phyloP scores from a whole-genome alignment of 2,888 invertebrate genomes.

The Seira sanloemensis region DNA sequence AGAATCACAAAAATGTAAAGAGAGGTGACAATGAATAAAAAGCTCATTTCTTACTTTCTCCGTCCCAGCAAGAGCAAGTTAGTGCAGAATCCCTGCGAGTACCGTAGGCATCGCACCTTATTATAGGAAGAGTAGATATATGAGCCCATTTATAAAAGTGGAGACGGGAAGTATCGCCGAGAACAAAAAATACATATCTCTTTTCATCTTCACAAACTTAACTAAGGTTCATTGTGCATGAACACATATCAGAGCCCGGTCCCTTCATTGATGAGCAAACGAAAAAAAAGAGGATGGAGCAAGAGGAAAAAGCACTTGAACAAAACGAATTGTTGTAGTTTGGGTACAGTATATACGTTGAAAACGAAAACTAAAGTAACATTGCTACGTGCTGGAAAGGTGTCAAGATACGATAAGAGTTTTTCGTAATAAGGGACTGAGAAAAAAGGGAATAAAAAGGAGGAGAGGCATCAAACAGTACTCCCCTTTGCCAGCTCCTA shows the following conservation, averaged over 20 bases:
- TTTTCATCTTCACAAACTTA: neutral
- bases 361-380: conserved; percentile 12
- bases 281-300: neutral
- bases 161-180: neutral
- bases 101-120: neutral
- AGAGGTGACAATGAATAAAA: neutral
- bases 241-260: neutral
- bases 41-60: neutral
- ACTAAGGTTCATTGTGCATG: neutral
- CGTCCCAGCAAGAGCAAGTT: neutral
- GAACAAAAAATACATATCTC: neutral
- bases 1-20: neutral
- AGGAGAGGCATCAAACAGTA: conserved; percentile 26
- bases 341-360: no score
- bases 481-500: conserved; percentile 14
- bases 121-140: neutral
- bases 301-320: neutral
- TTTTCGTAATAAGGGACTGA: conserved; percentile 25
- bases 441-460: neutral
- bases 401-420: conserved; percentile 64
- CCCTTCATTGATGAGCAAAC: neutral
- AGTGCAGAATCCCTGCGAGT: neutral
- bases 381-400: conserved; percentile 60
- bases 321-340: neutral
- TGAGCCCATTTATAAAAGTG: neutral